Evolutionary conservation across 2,888 invertebrate genomes (phyloP).

Genomic region (Lepetodrilus schrolli): DNA sequence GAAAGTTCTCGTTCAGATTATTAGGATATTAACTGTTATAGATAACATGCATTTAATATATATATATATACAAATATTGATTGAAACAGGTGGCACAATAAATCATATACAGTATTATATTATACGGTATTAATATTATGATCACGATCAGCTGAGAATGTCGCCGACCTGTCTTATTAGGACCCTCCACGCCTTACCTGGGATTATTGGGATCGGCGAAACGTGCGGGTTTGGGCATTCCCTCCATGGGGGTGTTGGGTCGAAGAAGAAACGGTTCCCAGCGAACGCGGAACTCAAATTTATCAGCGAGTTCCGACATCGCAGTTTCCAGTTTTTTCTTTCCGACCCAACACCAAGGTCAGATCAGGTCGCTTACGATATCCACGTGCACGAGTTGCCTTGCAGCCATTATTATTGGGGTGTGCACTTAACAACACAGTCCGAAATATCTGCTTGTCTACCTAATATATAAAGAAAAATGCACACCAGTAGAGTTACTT

Average conservation of each 20-base stretch:
- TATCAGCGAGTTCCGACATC: slow-evolving; percentile 54
- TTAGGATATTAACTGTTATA: too few species aligned
- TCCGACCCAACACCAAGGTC: slow-evolving; percentile 74
- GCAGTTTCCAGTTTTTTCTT: slow-evolving; percentile 70
- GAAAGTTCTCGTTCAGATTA: too few species aligned
- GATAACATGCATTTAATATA: too few species aligned
- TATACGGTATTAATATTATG: too few species aligned
- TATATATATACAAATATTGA: too few species aligned
- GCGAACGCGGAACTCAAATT: slow-evolving; percentile 64
- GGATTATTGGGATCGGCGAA: slow-evolving; percentile 55
- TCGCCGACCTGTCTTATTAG: not conserved
- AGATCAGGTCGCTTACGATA: slow-evolving; percentile 70
- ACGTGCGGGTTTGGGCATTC: slow-evolving; percentile 58
- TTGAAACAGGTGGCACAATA: too few species aligned
- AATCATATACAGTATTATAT: too few species aligned
- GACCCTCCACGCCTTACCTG: slow-evolving; percentile 48
- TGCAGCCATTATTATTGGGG: slow-evolving; percentile 42
- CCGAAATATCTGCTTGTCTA: too few species aligned
- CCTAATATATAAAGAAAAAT: too few species aligned
- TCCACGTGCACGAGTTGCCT: slow-evolving; percentile 58
- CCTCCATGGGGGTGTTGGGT: slow-evolving; percentile 65
- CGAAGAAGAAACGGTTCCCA: slow-evolving; percentile 71
- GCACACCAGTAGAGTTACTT: too few species aligned
- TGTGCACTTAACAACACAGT: too few species aligned
- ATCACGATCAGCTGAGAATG: too few species aligned